Evolutionary conservation across 2,888 invertebrate species (phyloP).

Genomic region (Drosophila rellima): DNA sequence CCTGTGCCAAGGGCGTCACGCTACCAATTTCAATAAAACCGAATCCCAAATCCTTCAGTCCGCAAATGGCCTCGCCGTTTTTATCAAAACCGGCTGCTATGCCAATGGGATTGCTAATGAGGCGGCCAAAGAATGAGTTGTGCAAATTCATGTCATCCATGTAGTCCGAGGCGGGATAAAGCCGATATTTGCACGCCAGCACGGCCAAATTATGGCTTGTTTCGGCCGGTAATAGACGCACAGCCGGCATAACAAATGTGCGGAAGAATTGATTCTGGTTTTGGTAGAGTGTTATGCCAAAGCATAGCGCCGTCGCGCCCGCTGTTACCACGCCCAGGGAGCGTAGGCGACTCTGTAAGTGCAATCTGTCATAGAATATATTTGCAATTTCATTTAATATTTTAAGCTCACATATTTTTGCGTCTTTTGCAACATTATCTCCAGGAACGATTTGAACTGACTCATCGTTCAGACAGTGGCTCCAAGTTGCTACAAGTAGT

Average conservation of each 20-base stretch:
- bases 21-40: conserved; percentile 98
- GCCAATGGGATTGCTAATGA: conserved; percentile 96
- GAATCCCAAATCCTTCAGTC: conserved; percentile 94
- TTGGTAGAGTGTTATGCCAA: conserved; percentile 53
- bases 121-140: conserved; percentile 90
- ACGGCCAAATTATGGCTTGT: conserved; percentile 93
- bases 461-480: conserved; percentile 6
- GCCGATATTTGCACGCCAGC: conserved; percentile 89
- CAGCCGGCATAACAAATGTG: conserved; percentile 72
- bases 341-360: conserved; percentile 52
- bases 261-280: conserved; percentile 42
- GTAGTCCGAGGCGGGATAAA: conserved; percentile 59
- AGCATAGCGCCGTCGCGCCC: conserved; percentile 54
- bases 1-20: conserved; percentile 96
- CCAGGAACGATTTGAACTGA: conserved; percentile 23
- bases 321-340: conserved; percentile 64
- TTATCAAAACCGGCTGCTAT: conserved; percentile 99
- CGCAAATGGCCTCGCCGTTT: conserved; percentile 95
- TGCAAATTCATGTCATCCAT: conserved; percentile 85
- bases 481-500: neutral
- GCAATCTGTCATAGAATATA: neutral
- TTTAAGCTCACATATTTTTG: conserved; percentile 44
- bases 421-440: conserved; percentile 36
- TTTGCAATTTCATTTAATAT: conserved; percentile 4
- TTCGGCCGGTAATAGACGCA: conserved; percentile 90